Conservation (phyloP, 2,888 invertebrate species). For the Phytoseiulus persimilis region DNA sequence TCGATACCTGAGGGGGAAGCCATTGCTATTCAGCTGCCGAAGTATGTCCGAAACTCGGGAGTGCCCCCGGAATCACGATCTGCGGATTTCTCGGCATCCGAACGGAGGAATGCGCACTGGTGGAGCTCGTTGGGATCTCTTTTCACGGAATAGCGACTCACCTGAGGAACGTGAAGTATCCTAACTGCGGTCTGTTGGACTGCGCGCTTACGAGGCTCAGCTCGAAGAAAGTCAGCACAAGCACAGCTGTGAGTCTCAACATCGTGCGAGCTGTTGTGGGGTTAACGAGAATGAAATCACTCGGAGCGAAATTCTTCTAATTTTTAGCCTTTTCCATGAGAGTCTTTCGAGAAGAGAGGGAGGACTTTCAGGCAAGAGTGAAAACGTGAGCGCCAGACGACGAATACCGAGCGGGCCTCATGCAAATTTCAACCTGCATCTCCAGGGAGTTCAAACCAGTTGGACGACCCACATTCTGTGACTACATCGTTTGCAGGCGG, state of each 20-base stretch:
- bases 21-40: too few species aligned
- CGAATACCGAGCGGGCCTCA: not conserved
- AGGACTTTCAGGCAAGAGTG: not conserved
- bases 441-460: not conserved
- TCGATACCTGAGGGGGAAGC: conserved; percentile 62
- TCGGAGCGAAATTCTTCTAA: not conserved
- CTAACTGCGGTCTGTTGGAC: conserved; percentile 12
- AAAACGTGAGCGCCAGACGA: not conserved
- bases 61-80: too few species aligned
- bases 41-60: too few species aligned
- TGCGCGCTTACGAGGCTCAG: not conserved
- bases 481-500: not conserved
- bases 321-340: not conserved
- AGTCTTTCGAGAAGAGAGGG: not conserved
- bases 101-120: too few species aligned
- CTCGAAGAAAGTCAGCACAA: not conserved
- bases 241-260: not conserved
- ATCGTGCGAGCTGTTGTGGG: not conserved
- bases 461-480: not conserved
- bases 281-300: not conserved
- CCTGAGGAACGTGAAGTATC: conserved; percentile 36
- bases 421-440: not conserved
- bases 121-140: too few species aligned
- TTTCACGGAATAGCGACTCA: too few species aligned
- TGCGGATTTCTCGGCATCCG: too few species aligned